These are phyloP conservation scores for Cyrtorhinus lividipennis DNA, from an alignment of 1,140 invertebrate species.

Conservation along the genomic window DNA sequence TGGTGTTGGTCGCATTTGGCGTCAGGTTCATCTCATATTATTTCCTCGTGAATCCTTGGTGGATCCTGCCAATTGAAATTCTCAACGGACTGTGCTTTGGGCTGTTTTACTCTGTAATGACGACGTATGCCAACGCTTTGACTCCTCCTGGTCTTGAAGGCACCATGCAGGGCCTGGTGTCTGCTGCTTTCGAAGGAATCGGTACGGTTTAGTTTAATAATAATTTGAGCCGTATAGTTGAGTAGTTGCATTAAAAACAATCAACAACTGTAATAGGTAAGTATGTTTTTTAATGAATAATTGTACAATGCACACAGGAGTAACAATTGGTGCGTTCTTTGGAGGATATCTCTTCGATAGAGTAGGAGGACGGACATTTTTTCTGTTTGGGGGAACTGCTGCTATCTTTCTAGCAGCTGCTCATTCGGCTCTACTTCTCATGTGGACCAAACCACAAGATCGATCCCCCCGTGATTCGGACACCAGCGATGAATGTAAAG, in stretches of 20 bases:
- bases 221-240: neutral
- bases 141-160: conserved; percentile 33
- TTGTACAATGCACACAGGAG: neutral
- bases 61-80: conserved; percentile 36
- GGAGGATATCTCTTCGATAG: neutral
- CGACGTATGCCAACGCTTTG: conserved; percentile 33
- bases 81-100: conserved; percentile 39
- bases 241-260: neutral
- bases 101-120: conserved; percentile 37
- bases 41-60: conserved; percentile 34
- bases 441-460: neutral
- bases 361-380: neutral
- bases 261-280: neutral
- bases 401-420: neutral
- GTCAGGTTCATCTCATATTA: conserved; percentile 36
- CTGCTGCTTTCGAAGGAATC: conserved; percentile 31
- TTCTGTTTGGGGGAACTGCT: neutral
- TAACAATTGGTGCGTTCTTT: neutral
- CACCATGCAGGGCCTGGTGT: conserved; percentile 33
- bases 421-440: neutral
- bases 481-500: neutral
- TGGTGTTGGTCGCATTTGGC: conserved; percentile 33
- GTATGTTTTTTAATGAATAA: neutral
- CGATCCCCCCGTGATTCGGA: neutral
- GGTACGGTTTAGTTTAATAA: conserved; percentile 25